Evolutionary conservation across 2,888 invertebrate species (phyloP).

Genomic region (Drosophila eohydei): DNA sequence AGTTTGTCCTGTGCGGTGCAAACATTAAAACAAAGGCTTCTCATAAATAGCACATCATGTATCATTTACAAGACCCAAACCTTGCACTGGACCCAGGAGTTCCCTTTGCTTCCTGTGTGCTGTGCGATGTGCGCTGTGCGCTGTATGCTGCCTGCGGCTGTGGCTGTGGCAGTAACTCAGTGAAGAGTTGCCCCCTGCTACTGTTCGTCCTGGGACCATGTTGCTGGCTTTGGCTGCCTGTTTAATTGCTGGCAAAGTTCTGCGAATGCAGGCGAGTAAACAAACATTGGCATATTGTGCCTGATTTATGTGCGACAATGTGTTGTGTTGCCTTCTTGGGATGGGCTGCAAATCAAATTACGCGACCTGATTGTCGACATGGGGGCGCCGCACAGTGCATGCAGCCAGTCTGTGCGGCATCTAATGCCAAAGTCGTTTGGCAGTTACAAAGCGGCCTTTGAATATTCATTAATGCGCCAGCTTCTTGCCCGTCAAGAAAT

Average conservation of each 20-base stretch:
- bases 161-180: conserved; percentile 27
- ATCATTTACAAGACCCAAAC: conserved; percentile 77
- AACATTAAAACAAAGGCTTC: conserved; percentile 82
- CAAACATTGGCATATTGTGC: conserved; percentile 83
- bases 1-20: conserved; percentile 60
- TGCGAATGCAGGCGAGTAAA: conserved; percentile 76
- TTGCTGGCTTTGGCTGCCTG: conserved; percentile 64
- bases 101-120: conserved; percentile 10
- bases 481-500: conserved; percentile 55
- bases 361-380: conserved; percentile 79
- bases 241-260: conserved; percentile 84
- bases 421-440: conserved; percentile 54
- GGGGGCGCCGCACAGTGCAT: conserved; percentile 36
- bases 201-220: conserved; percentile 42
- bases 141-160: conserved; percentile 37
- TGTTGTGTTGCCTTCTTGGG: conserved; percentile 21
- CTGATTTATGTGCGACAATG: conserved; percentile 83
- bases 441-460: conserved; percentile 74
- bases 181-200: conserved; percentile 1
- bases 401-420: neutral
- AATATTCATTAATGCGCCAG: conserved; percentile 78
- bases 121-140: too few species aligned
- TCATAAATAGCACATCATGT: conserved; percentile 84
- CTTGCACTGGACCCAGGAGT: conserved; percentile 30
- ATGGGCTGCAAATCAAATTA: conserved; percentile 81